Evolutionary conservation across 2,888 invertebrate genomes (phyloP).

Genomic region (Exephanes ischioxanthus): DNA sequence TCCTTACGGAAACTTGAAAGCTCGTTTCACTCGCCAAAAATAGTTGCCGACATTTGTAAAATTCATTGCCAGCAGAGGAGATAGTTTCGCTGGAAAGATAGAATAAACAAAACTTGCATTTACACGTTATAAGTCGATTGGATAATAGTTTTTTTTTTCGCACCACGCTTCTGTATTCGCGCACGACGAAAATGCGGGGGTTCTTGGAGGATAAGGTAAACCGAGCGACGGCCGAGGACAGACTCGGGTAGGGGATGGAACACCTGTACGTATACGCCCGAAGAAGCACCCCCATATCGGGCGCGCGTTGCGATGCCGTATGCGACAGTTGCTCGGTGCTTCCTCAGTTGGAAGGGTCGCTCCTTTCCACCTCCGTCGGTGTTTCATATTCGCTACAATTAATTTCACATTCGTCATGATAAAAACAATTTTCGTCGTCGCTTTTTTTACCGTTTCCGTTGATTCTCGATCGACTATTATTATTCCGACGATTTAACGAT

Average conservation of each 20-base stretch:
- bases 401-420: slow-evolving; percentile 3
- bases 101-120: neutral
- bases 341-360: slow-evolving; percentile 72
- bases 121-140: neutral
- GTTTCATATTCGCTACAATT: slow-evolving; percentile 14
- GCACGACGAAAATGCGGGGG: neutral
- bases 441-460: neutral
- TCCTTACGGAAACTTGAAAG: slow-evolving; percentile 48
- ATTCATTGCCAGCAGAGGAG: neutral
- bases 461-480: neutral
- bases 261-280: slow-evolving; percentile 79
- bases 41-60: slow-evolving; percentile 44
- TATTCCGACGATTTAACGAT: neutral
- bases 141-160: neutral
- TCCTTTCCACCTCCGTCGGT: slow-evolving; percentile 34
- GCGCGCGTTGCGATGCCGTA: slow-evolving; percentile 72
- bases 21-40: slow-evolving; percentile 30
- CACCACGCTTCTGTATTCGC: neutral
- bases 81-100: neutral
- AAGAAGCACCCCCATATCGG: slow-evolving; percentile 73
- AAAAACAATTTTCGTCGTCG: neutral
- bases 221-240: neutral
- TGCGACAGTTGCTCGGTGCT: slow-evolving; percentile 79
- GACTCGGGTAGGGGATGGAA: slow-evolving; percentile 74
- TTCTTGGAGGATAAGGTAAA: neutral